Evolutionary conservation across 2,113 vertebrate genomes (phyloP), one percentile per base, ranked within the genome.

Genomic region (Coptodon bakossiorum): DNA sequence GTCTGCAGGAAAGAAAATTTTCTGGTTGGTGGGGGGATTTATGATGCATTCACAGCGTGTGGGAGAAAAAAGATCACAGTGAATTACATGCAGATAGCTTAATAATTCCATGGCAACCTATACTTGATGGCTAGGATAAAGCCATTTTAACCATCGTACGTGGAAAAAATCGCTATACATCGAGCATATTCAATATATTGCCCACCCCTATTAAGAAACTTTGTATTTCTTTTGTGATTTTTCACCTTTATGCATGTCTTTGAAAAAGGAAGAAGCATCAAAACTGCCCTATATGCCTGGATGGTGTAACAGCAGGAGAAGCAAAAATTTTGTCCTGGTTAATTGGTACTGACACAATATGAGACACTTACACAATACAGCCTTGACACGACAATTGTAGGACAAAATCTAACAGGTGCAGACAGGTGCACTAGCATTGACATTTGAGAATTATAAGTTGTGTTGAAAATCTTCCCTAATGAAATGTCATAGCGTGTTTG

Each of bases 401-500:
- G 80, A 71, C 45, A 52, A 52, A 78, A 31, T 31, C 13, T 48
- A 83, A 84, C 79, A 54, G 66, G 57, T 83, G 82, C 45, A 13
- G 90, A 86, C 71, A 84, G 50, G 76, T 63, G 34, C 80, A 73
- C 63, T 7, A 43, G 56, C 80, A 79, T 63, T 84, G 86, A 86
- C 83, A 89, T 90, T 88, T 87, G 53, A 71, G 31, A 82, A 53
- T 54, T 36, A n/a, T 73, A 90, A 89, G 54, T 81, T 31, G 66
- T 29, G 50, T 24, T 84, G 83, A 86, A 50, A 84, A 68, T 48
- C 16, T 71, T 34, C 61, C 43, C 45, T 83, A 53, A 85, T 92
- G 81, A 90, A 88, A 89, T 91, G 76, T 83, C 84, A 83, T 45
- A 79, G n/a, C 45, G 54, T 83, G 73, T 85, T 73, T 85, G 50